These are phyloP conservation scores for Amia ocellicauda DNA, from an alignment of 2,113 vertebrate genomes.

Conservation along the genomic window DNA sequence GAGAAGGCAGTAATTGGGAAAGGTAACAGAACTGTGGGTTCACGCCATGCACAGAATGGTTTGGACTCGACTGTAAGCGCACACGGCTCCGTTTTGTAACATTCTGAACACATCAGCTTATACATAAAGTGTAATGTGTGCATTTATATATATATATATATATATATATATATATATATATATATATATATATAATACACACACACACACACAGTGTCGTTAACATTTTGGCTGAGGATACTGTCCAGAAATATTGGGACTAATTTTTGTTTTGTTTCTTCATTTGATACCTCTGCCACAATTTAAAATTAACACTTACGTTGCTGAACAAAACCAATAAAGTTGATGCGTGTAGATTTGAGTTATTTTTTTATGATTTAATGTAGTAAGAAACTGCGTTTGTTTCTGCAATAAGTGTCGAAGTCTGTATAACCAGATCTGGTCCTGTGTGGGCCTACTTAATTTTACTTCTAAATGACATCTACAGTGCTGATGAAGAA, in stretches of 20 bases:
- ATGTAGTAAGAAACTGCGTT: conserved; percentile 74
- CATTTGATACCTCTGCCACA: conserved; percentile 80
- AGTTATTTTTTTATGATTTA: conserved; percentile 88
- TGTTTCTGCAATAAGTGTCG: conserved; percentile 74
- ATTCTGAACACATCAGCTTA: conserved; percentile 68
- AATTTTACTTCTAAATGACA: conserved; percentile 60
- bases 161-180: too few relatives aligned
- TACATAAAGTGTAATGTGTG: conserved; percentile 38
- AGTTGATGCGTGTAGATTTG: conserved; percentile 78
- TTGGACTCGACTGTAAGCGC: conserved; percentile 85
- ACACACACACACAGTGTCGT: conserved; percentile 75
- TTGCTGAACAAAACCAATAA: conserved; percentile 77
- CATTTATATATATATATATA: conserved; percentile 1
- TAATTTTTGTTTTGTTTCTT: conserved; percentile 70
- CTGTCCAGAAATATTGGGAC: conserved; percentile 67
- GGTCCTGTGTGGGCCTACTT: conserved; percentile 74
- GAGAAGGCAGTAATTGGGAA: conserved; percentile 88
- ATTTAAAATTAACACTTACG: conserved; percentile 78
- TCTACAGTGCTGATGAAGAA: conserved; percentile 59
- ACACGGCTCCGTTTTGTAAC: conserved; percentile 79
- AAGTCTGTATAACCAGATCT: conserved; percentile 75
- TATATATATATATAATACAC: conserved; percentile 66
- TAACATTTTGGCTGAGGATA: conserved; percentile 72
- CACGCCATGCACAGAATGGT: conserved; percentile 92
- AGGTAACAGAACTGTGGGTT: conserved; percentile 93